Conservation (phyloP, 1,140 invertebrate species). For the Drosophila orena region DNA sequence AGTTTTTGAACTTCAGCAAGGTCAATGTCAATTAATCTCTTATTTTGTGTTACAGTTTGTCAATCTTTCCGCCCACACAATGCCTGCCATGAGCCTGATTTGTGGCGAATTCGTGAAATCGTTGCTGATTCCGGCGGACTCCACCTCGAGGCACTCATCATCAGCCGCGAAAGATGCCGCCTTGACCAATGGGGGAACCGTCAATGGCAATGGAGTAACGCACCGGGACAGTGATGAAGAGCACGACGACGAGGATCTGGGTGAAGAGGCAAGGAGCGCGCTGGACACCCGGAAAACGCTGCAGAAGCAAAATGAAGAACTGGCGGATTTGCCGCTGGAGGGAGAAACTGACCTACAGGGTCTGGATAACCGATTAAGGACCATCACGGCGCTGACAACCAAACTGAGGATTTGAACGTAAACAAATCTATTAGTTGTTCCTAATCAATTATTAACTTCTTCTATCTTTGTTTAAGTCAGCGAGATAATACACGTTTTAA, state of each 20-base stretch:
- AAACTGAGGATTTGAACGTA: constrained; percentile 54
- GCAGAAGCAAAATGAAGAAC: constrained; percentile 43
- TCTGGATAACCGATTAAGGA: constrained; percentile 49
- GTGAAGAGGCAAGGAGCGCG: constrained; percentile 3
- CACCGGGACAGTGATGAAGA: constrained; percentile 49
- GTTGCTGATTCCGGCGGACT: constrained; percentile 71
- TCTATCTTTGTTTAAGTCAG: constrained; percentile 28
- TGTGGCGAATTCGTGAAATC: constrained; percentile 86
- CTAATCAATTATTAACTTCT: constrained; percentile 17
- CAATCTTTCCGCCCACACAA: constrained; percentile 85
- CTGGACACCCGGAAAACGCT: constrained; percentile 45
- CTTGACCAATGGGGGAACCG: constrained; percentile 42
- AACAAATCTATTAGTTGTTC: constrained; percentile 44
- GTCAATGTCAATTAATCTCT: constrained; percentile 72
- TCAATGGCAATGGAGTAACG: constrained; percentile 64
- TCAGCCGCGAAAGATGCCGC: neutral
- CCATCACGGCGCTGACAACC: constrained; percentile 26
- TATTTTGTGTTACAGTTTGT: constrained; percentile 85
- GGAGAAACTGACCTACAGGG: constrained; percentile 26
- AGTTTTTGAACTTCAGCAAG: constrained; percentile 71
- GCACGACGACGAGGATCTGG: constrained; percentile 8
- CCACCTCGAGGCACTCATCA: constrained; percentile 25
- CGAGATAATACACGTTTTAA: constrained; percentile 12
- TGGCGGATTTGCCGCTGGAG: constrained; percentile 25
- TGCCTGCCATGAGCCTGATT: constrained; percentile 86